phyloP scores from a whole-genome alignment of 2,888 invertebrate genomes.

The Ophioninae sp. region DNA sequence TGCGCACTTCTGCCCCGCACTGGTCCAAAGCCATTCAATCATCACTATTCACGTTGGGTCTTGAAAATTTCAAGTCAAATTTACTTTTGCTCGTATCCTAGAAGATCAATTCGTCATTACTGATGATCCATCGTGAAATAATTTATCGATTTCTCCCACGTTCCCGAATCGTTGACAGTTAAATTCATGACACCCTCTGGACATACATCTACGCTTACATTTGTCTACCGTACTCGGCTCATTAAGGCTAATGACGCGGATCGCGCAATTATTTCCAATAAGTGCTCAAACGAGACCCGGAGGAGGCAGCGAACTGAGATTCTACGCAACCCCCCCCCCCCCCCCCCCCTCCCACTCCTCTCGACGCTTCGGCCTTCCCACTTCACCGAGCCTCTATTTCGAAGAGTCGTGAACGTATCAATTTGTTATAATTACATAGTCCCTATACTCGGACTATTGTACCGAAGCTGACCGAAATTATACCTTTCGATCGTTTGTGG shows the following conservation, averaged over 20 bases:
- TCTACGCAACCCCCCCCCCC: slow-evolving; percentile 3
- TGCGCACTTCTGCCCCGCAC: too few species aligned
- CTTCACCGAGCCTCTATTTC: neutral
- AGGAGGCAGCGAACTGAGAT: slow-evolving; percentile 36
- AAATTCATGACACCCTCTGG: slow-evolving; percentile 17
- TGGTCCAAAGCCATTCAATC: too few species aligned
- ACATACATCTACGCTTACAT: slow-evolving; percentile 18
- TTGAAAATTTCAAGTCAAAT: too few species aligned
- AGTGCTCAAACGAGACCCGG: slow-evolving; percentile 55
- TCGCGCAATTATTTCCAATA: slow-evolving; percentile 73
- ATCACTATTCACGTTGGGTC: too few species aligned
- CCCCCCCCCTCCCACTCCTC: slow-evolving; percentile 11
- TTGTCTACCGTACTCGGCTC: slow-evolving; percentile 63
- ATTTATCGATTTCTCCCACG: slow-evolving; percentile 2
- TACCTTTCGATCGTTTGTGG: slow-evolving; percentile 64
- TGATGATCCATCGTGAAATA: neutral
- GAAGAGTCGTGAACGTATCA: slow-evolving; percentile 70
- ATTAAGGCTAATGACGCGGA: slow-evolving; percentile 76
- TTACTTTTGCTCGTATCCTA: too few species aligned
- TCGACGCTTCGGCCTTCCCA: too few species aligned
- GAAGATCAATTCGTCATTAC: too few species aligned
- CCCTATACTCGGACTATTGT: slow-evolving; percentile 65
- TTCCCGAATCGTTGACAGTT: neutral
- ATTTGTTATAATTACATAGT: slow-evolving; percentile 76
- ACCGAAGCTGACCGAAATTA: slow-evolving; percentile 71